These are phyloP conservation scores for Cyprinodon brontotheroides DNA, from an alignment of 2,113 vertebrate species.

Conservation along the genomic window DNA sequence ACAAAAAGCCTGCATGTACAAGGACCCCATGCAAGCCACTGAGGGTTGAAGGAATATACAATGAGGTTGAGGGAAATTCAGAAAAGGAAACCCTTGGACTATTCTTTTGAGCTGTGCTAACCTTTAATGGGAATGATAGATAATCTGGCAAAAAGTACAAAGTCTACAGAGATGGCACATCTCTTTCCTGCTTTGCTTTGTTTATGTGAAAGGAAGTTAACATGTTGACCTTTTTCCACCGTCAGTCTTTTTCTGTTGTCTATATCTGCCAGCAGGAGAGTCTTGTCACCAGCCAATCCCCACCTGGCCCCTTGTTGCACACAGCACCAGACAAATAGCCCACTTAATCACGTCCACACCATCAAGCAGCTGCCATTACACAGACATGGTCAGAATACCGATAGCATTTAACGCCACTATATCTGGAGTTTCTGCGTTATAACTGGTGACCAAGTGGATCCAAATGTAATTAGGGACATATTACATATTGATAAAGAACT, in stretches of 20 bases:
- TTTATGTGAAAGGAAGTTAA: slow-evolving; percentile 49
- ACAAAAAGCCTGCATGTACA: too few relatives aligned
- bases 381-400: neutral
- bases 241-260: slow-evolving; percentile 35
- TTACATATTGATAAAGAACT: too few relatives aligned
- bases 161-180: slow-evolving; percentile 24
- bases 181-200: slow-evolving; percentile 28
- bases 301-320: slow-evolving; percentile 6
- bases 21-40: slow-evolving; percentile 8
- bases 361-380: slow-evolving; percentile 1
- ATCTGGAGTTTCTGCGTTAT: neutral
- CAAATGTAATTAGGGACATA: neutral
- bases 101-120: slow-evolving; percentile 70
- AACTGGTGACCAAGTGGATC: neutral
- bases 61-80: slow-evolving; percentile 52
- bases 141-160: slow-evolving; percentile 52
- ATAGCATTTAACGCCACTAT: neutral
- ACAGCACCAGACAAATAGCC: neutral
- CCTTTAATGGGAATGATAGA: slow-evolving; percentile 67
- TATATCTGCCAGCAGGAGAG: slow-evolving; percentile 34
- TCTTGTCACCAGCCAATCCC: slow-evolving; percentile 22
- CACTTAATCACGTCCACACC: neutral
- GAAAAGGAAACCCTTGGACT: slow-evolving; percentile 40
- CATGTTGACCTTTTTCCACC: slow-evolving; percentile 61
- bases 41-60: slow-evolving; percentile 48